phyloP scores from a whole-genome alignment of 2,888 invertebrate genomes.

The Lobophora halterata region DNA sequence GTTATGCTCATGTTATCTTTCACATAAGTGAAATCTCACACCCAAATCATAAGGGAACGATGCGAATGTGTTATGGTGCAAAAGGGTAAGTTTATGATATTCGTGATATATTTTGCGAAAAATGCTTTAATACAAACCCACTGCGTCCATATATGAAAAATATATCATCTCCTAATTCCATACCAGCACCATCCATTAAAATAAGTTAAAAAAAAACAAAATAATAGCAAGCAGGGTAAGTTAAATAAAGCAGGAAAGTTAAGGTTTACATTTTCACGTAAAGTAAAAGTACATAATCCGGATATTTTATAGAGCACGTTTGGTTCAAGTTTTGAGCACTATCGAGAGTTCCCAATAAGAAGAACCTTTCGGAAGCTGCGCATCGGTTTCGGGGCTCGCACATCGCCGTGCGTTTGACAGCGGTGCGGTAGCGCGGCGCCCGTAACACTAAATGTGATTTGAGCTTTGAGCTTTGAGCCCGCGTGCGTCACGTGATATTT shows the following conservation, averaged over 20 bases:
- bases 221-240: background rate
- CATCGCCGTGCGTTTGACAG: conserved; percentile 53
- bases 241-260: background rate
- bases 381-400: conserved; percentile 25
- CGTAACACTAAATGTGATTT: conserved; percentile 67
- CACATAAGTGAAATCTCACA: too few species aligned
- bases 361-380: conserved; percentile 6
- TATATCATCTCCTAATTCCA: conserved; percentile 71
- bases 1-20: too few species aligned
- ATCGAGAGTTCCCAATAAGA: conserved; percentile 1
- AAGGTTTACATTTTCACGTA: too few species aligned
- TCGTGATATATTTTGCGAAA: too few species aligned
- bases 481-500: conserved; percentile 48
- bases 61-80: too few species aligned
- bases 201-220: background rate
- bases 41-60: too few species aligned
- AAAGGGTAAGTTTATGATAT: too few species aligned
- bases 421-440: too few species aligned
- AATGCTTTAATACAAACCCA: conserved; percentile 61
- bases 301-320: background rate
- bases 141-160: conserved; percentile 63
- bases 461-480: too few species aligned
- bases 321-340: background rate
- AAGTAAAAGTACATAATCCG: too few species aligned
- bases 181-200: conserved; percentile 53